Evolutionary conservation across 2,888 invertebrate genomes (phyloP), one percentile per base, ranked within the genome.

Genomic region (Petrolisthes manimaculis): DNA sequence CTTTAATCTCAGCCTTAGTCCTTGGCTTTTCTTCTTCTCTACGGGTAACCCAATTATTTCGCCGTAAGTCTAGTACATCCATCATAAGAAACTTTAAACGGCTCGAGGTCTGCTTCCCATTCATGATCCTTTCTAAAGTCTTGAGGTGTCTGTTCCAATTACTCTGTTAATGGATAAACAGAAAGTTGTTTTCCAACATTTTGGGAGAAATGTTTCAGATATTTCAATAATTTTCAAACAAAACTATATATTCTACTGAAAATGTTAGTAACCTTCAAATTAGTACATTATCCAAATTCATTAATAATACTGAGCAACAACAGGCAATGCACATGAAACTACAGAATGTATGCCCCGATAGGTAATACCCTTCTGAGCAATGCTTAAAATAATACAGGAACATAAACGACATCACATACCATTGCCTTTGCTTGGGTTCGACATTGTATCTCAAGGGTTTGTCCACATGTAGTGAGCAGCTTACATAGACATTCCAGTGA

Each of bases 401-500:
- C 37, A 37, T 37, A 37, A 37, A 37, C n/a, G n/a, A n/a, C n/a
- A n/a, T n/a, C n/a, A 94, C 82, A 79, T 89, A 90, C 83, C 91
- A 91, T 89, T 92, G 91, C 91, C 91, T 86, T 91, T 90, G 5
- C 74, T 51, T 83, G 88, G 86, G 69, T 90, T 12, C 54, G 53
- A 81, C 81, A 84, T 9, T 87, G 89, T 21, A 86, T 83, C 92
- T 97, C 97, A 83, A 98, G 94, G 92, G 96, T 96, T 92, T 96
- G 96, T 14, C 99, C 99, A 91, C 98, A 96, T 0, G 98, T 99
- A 4, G 97, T 96, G 55, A 99, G 94, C 87, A 99, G 94, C 93
- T 97, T 96, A 93, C 98, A 98, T 6, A 99, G 94, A 93, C 98
- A 98, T 93, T 99, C 98, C 0, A 98, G 94, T 92, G 96, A 96